Evolutionary conservation across 1,140 invertebrate genomes (phyloP).

Genomic region (Plodia interpunctella): DNA sequence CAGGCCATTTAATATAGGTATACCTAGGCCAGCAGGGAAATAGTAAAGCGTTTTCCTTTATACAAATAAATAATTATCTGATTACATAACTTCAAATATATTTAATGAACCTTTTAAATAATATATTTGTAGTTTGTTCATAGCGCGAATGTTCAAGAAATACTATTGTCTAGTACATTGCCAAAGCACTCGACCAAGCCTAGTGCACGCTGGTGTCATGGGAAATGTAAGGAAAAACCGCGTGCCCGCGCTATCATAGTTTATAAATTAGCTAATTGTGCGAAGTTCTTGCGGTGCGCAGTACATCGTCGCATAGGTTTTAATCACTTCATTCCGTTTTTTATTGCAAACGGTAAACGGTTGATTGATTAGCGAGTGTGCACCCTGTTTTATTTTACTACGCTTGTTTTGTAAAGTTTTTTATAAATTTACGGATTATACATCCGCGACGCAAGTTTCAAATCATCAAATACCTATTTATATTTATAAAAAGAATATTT

Average conservation of each 20-base stretch:
- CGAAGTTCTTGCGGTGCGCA: constrained; percentile 24
- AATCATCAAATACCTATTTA: too few species aligned
- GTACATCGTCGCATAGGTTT: constrained; percentile 8
- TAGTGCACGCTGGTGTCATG: constrained; percentile 21
- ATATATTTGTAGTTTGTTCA: background rate
- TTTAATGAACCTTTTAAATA: too few species aligned
- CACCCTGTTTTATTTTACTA: background rate
- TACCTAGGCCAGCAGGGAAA: too few species aligned
- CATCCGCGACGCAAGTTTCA: too few species aligned
- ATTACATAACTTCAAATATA: too few species aligned
- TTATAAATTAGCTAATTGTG: constrained; percentile 35
- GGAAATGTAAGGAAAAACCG: constrained; percentile 26
- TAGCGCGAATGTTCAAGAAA: background rate
- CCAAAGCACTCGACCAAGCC: background rate
- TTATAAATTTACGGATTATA: background rate
- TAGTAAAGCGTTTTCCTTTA: too few species aligned
- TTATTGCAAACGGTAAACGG: background rate
- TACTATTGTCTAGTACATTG: background rate
- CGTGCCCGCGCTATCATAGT: constrained; percentile 23
- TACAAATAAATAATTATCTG: too few species aligned
- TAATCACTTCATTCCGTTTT: constrained; percentile 10
- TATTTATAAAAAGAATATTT: too few species aligned
- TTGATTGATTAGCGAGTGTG: constrained; percentile 5
- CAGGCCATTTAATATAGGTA: too few species aligned
- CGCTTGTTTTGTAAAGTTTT: background rate